Evolutionary conservation across 2,888 invertebrate species (phyloP), one percentile per base, ranked within the genome.

Genomic region (Spisula subtruncata): DNA sequence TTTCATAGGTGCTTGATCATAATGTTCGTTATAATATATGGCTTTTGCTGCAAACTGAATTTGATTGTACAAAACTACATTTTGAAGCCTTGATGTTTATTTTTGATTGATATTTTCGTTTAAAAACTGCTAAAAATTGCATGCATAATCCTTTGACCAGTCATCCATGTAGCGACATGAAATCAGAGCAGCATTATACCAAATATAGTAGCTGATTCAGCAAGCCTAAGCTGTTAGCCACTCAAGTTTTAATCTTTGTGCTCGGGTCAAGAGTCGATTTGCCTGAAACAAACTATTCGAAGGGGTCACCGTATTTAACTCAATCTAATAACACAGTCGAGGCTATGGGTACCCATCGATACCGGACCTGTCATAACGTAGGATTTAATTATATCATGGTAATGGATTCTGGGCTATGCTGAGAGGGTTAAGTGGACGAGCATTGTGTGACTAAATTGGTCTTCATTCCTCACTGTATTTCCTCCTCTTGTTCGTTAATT

Each of bases 301-400:
- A 35, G 75, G 25, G 75, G 75, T 75, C 75, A 35, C 10, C 75
- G 1, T 75, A 75, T 75, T 75, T 32, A 35, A 35, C 75, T 75
- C 14, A 75, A 5, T 32, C 32, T 75, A 18, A 75, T 75, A 75
- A 35, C 35, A 35, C 20, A 32, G 75, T 35, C 20, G 2, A 25
- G 18, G 32, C 29, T 32, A 18, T 75, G 75, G 75, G 29, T 35
- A 75, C 18, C 32, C 32, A 18, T 75, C 32, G 75, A 16, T 35
- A 75, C 18, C 32, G 75, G 35, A 75, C 29, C 35, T 18, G 75
- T 75, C 35, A 75, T 75, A 75, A 75, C 32, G 10, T 35, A 32
- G 75, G 75, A 75, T 75, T 75, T 75, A 75, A 75, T 75, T 75
- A 32, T 75, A 75, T 75, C 75, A 75, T 75, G 29, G 12, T 75